These are phyloP conservation scores for Bembecia ichneumoniformis DNA, from an alignment of 2,888 invertebrate genomes.

Conservation along the genomic window DNA sequence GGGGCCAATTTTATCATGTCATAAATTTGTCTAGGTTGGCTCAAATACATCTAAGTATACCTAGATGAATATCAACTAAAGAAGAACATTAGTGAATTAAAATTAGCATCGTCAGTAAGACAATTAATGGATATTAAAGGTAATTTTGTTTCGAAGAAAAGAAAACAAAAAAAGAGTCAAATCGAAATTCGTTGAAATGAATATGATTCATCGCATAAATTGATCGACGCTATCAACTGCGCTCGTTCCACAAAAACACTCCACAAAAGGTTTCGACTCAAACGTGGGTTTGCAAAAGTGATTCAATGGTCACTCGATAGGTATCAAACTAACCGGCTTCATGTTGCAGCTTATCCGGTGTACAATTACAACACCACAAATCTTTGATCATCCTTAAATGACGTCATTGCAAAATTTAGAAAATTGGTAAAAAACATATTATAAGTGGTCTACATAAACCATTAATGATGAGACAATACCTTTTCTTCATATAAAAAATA, in stretches of 20 bases:
- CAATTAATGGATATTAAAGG: background rate
- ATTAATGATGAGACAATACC: no score
- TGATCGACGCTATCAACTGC: conserved; percentile 36
- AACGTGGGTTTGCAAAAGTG: conserved; percentile 28
- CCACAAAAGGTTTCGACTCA: conserved; percentile 43
- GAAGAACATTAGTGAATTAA: no score
- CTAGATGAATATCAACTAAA: background rate
- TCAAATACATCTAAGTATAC: background rate
- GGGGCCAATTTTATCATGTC: conserved; percentile 5
- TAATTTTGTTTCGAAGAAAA: background rate
- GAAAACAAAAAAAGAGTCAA: background rate
- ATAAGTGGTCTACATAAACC: no score
- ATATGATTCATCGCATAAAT: conserved; percentile 50
- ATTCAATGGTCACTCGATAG: conserved; percentile 43
- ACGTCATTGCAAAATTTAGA: background rate
- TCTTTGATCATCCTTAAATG: background rate
- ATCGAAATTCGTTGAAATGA: conserved; percentile 28
- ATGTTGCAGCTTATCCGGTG: conserved; percentile 42
- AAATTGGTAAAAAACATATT: background rate
- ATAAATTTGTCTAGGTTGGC: background rate
- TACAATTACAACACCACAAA: conserved; percentile 23
- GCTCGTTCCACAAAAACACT: conserved; percentile 36
- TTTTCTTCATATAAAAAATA: no score
- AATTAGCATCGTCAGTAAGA: background rate
- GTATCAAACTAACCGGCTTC: conserved; percentile 33